Conservation (phyloP, 2,113 vertebrate genomes). For the Rhea americana region DNA sequence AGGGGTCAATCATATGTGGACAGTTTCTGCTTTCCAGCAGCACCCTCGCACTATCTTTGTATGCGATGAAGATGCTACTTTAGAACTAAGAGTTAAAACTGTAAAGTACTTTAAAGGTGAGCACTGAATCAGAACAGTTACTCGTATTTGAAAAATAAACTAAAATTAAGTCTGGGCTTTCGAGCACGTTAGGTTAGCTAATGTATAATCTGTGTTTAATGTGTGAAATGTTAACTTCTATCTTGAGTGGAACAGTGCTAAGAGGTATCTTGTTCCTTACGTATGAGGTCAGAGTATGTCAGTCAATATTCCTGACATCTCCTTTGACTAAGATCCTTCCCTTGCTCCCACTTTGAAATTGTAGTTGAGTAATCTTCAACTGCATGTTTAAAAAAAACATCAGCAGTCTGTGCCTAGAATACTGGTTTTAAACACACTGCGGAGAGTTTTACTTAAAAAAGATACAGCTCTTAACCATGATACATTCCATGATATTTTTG, state of each 20-base stretch:
- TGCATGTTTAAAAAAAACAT: neutral
- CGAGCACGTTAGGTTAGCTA: neutral
- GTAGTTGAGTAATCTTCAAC: neutral
- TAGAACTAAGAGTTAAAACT: constrained; percentile 86
- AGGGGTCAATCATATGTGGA: constrained; percentile 87
- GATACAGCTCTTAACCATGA: neutral
- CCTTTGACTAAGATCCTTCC: neutral
- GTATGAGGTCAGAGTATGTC: neutral
- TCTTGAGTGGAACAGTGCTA: neutral
- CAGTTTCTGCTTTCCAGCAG: constrained; percentile 87
- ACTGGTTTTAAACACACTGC: neutral
- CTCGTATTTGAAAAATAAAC: neutral
- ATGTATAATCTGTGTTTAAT: neutral
- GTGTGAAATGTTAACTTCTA: constrained; percentile 13
- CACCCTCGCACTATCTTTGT: constrained; percentile 85
- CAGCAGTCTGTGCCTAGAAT: neutral
- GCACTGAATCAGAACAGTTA: constrained; percentile 48
- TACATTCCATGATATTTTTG: neutral
- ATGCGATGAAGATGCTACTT: constrained; percentile 86
- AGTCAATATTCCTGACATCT: neutral
- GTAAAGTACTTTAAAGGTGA: constrained; percentile 90
- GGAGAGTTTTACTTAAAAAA: neutral
- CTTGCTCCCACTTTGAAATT: neutral
- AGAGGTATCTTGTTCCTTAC: neutral
- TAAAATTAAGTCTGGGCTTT: neutral